Base-by-base conservation (phyloP, 2,888 invertebrate species). In the Brachyopa scutellaris region DNA sequence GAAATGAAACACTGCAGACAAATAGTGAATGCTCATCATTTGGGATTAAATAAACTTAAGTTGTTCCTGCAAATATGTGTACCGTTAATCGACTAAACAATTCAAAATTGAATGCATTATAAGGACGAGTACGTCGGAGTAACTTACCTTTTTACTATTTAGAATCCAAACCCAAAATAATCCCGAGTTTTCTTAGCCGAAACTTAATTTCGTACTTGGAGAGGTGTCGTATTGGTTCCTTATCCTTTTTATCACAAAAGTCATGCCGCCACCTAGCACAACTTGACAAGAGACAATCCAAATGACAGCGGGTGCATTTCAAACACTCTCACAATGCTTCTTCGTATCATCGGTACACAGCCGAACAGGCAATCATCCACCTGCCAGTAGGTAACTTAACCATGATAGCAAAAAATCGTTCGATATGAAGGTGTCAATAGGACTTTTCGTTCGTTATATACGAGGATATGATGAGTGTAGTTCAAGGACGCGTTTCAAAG, bases 401-500 rank as follows among this genome's bases (percentile, higher is more conserved):
- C 36, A 49, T 49, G 21, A 47, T 57, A 6, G 6, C 6, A 40
- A 29, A 64, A 55, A 64, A 47, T 23, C 47, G 11, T 21, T 57
- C 29, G 21, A 66, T 49, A 26, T 57, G 57, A 49, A 59, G 57
- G 29, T 66, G 57, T 66, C 66, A 42, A 66, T 64, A 74, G 31
- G 40, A 47, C 55, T 64, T 49, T 45, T 40, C 29, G 64, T 57
- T 23, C 21, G 26, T 5, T 26, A 26, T 26, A 3, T 66, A n/a
- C n/a, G n/a, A n/a, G n/a, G 49, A 31, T 36, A 23, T 31, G 45
- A 17, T 57, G 57, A 51, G 15, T 42, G 42, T 51, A 66, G 66
- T 74, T 74, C 66, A 74, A 74, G 74, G 74, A 66, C 42, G 57
- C 59, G 33, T 66, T 74, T 51, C 17, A 61, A 36, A 38, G 51